Base-by-base conservation (phyloP, 2,113 vertebrate genomes). In the Amphiprion percula region DNA sequence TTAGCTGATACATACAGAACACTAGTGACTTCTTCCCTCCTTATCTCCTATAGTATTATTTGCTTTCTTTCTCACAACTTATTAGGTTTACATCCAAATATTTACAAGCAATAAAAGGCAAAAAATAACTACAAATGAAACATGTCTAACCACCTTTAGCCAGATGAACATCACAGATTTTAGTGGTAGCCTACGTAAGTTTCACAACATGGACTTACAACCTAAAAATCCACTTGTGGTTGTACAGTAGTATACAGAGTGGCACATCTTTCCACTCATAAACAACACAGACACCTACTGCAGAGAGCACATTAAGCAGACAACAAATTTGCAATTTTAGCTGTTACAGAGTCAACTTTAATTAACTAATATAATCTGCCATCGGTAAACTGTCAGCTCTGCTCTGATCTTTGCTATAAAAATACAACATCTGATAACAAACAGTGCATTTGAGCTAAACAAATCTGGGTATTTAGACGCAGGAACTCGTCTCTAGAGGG, bases 351-450 rank as follows among this genome's bases (percentile, higher is more conserved):
- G 65, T 74, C 46, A 62, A 17, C 1, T 5, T 4, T 70, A 52
- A 58, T 76, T 53, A 65, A 24, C 49, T n/a, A 41, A 74, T 56
- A 39, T 79, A 73, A 73, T 61, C 39, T 63, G 46, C 21, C 8
- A 8, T 11, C 0, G 2, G n/a, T n/a, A 30, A 63, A 30, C 21
- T 55, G n/a, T 30, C 19, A 55, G 11, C 11, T 44, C 33, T 37
- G 33, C 33, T 8, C 9, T 9, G 33, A 10, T 37, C 8, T 37
- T 37, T 37, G 33, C 8, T 10, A 1, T 37, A 37, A 37, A 37
- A 37, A 37, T 37, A 37, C 7, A 37, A 10, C 33, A 37, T 37
- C 9, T 37, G 7, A 37, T 10, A 8, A 37, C 1, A 37, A 2
- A 30, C 4, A 30, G 30, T 5, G 30, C 7, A 1, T 37, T 37